These are phyloP conservation scores for Agrotis segetum DNA, from an alignment of 2,888 invertebrate species.

Conservation along the genomic window DNA sequence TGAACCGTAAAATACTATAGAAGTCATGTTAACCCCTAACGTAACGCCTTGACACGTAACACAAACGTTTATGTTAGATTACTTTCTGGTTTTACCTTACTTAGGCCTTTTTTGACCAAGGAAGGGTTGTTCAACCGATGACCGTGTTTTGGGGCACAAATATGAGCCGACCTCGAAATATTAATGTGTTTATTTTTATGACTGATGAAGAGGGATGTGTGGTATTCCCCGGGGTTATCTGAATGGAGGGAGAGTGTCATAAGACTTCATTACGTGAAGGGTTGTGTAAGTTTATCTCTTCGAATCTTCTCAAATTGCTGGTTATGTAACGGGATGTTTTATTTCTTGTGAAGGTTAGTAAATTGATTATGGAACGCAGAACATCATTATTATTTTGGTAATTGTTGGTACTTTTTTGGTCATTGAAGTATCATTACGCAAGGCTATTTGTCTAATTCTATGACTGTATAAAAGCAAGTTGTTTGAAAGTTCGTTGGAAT, in stretches of 20 bases:
- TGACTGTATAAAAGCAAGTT: too few relatives aligned
- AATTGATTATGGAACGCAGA: constrained; percentile 3
- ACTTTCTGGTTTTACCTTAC: constrained; percentile 35
- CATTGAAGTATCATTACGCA: neutral
- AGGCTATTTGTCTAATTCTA: neutral
- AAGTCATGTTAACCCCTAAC: constrained; percentile 34
- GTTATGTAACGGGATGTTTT: constrained; percentile 11
- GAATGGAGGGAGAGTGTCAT: constrained; percentile 27
- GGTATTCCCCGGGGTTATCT: constrained; percentile 20
- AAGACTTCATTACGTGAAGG: constrained; percentile 48
- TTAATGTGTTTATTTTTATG: constrained; percentile 56
- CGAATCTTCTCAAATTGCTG: constrained; percentile 35
- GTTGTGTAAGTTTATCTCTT: constrained; percentile 35
- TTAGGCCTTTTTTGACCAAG: constrained; percentile 30
- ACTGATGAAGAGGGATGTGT: constrained; percentile 25
- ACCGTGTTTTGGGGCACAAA: constrained; percentile 30
- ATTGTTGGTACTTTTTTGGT: constrained; percentile 3
- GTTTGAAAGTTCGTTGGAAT: too few relatives aligned
- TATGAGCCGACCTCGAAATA: constrained; percentile 37
- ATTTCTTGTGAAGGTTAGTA: neutral
- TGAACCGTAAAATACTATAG: constrained; percentile 38
- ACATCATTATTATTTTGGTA: neutral
- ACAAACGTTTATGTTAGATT: constrained; percentile 35
- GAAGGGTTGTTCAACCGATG: constrained; percentile 48
- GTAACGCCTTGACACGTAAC: constrained; percentile 27